A percentile compares a stretch with the other conserved stretches of the same genome.
phyloP scores from a whole-genome alignment of 2,888 invertebrate genomes.

The Acholoe squamosa region DNA sequence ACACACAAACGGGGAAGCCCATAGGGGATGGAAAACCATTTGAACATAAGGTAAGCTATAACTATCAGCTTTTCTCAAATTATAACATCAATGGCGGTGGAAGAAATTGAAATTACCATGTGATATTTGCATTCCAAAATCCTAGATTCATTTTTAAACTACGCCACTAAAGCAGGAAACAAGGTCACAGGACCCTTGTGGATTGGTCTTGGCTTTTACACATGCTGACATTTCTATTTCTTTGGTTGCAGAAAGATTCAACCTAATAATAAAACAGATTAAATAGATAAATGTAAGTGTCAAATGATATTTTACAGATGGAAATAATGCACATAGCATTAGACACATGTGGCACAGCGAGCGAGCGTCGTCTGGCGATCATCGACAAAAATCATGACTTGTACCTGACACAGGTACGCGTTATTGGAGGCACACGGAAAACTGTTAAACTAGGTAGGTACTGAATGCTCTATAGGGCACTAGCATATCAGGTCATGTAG shows the following conservation, averaged over 20 bases:
- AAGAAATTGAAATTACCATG: neutral
- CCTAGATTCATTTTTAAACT: too few relatives aligned
- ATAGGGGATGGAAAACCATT: conserved; percentile 89
- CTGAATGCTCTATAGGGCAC: too few relatives aligned
- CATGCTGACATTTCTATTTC: too few relatives aligned
- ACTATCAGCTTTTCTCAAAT: neutral
- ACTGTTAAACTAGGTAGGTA: conserved; percentile 89
- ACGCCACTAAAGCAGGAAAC: too few relatives aligned
- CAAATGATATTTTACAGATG: conserved; percentile 83
- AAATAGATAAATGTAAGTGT: too few relatives aligned
- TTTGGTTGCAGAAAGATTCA: too few relatives aligned
- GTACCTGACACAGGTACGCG: conserved; percentile 88
- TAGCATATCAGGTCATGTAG: too few relatives aligned
- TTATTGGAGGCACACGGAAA: conserved; percentile 87
- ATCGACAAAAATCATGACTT: conserved; percentile 95
- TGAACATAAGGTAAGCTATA: conserved; percentile 67
- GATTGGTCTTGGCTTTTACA: too few relatives aligned
- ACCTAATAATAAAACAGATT: too few relatives aligned
- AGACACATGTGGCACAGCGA: conserved; percentile 91
- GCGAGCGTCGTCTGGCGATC: conserved; percentile 92
- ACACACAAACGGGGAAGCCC: conserved; percentile 90
- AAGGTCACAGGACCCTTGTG: too few relatives aligned
- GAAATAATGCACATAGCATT: conserved; percentile 92
- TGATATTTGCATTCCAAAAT: neutral
- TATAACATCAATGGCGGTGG: neutral